phyloP scores from a whole-genome alignment of 2,113 vertebrate genomes.

The Mixornis gularis region DNA sequence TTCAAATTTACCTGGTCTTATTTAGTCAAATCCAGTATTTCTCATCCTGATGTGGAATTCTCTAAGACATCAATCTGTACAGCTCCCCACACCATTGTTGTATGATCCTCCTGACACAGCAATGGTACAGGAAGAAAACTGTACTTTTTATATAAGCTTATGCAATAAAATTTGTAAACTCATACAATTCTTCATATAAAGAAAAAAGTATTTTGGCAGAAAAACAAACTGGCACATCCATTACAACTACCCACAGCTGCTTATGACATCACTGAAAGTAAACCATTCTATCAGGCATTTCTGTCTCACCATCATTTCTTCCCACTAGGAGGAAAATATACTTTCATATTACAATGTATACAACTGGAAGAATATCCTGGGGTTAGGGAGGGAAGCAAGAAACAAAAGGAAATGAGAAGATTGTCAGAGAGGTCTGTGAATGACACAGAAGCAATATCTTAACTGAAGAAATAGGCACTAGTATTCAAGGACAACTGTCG shows the following conservation, averaged over 20 bases:
- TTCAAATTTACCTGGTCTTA: not conserved
- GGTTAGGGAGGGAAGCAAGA: fast-evolving
- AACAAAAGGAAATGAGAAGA: not conserved
- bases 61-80: not conserved
- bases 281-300: not conserved
- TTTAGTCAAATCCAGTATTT: not conserved
- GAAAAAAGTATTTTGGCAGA: not conserved
- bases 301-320: not conserved
- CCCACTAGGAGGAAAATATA: not conserved
- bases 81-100: not conserved
- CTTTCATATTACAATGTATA: not conserved
- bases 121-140: not conserved
- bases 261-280: not conserved
- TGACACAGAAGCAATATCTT: not conserved
- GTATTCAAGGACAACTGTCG: not conserved
- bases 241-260: not conserved
- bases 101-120: not conserved
- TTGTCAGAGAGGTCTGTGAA: not conserved
- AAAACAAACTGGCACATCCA: not conserved
- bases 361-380: not conserved
- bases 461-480: not conserved
- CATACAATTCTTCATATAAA: not conserved
- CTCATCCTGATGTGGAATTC: not conserved
- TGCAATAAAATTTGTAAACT: not conserved
- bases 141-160: not conserved